Base-by-base conservation (phyloP, 2,888 invertebrate species). In the Resseliella maxima region DNA sequence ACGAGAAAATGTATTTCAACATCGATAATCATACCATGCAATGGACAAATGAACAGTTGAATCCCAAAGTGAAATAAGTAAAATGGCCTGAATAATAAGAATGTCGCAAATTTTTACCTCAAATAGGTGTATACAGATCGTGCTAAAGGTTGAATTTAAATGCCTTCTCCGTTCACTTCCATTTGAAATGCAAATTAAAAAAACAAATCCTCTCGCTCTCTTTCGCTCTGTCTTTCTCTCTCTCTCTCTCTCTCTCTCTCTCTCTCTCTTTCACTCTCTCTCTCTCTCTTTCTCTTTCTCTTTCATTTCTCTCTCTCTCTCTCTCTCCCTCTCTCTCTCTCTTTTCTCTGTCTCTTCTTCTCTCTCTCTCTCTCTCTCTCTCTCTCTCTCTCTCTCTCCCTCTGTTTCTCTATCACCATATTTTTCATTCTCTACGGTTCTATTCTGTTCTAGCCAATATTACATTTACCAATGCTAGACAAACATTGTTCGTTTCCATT, bases 161-260 rank as follows among this genome's bases (percentile, higher is more conserved):
- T 72, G 72, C 31, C 72, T 31, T 72, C 31, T 72, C 46, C 59
- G 5, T 8, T 31, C 72, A 72, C 72, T 72, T 72, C 31, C 72
- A 72, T 72, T 72, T 72, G 72, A 72, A 72, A 72, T 72, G 31
- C 72, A 72, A 72, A 72, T 72, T 72, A 72, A 72, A 27, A 72
- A 8, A n/a, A n/a, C n/a, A n/a, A n/a, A n/a, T n/a, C n/a, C n/a
- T n/a, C n/a, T n/a, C n/a, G n/a, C n/a, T n/a, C n/a, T n/a, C n/a
- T n/a, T n/a, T n/a, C n/a, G n/a, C n/a, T n/a, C n/a, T n/a, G n/a
- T n/a, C n/a, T n/a, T n/a, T n/a, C n/a, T n/a, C n/a, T n/a, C n/a
- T n/a, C n/a, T 41, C 41, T 41, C 12, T 41, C 41, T 41, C 41
- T 41, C 41, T 8, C 5, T 12, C 24, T 59, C 18, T 50, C 8